A percentile compares a stretch with the other conserved stretches of the same genome.
phyloP scores from a whole-genome alignment of 1,140 invertebrate genomes.

The Brachystomella parvula region DNA sequence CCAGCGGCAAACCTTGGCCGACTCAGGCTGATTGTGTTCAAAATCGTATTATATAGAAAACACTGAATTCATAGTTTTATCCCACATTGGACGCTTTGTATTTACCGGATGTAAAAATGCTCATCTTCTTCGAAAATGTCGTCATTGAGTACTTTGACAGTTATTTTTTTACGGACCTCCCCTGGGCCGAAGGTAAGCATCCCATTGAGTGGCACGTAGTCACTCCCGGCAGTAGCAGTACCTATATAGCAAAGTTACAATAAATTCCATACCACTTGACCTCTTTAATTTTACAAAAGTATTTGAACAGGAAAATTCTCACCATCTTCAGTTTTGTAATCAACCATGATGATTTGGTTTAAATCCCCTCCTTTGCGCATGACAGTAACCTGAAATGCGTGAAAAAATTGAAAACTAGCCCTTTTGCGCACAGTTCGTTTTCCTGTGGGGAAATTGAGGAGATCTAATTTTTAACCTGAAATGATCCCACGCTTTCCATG shows the following conservation, averaged over 20 bases:
- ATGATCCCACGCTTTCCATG: constrained; percentile 85
- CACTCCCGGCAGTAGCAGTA: constrained; percentile 86
- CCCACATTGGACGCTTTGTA: constrained; percentile 81
- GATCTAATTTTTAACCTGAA: constrained; percentile 64
- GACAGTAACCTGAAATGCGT: constrained; percentile 84
- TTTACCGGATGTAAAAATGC: constrained; percentile 80
- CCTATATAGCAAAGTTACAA: too few species aligned
- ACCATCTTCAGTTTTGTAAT: constrained; percentile 89
- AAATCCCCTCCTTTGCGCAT: constrained; percentile 73
- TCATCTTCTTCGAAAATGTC: constrained; percentile 99
- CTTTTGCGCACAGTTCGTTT: too few species aligned
- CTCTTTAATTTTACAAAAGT: too few species aligned
- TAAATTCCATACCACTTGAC: too few species aligned
- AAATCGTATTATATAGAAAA: constrained; percentile 82
- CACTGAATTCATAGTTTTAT: constrained; percentile 73
- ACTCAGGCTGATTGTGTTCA: constrained; percentile 79
- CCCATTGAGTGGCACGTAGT: constrained; percentile 82
- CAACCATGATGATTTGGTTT: constrained; percentile 66
- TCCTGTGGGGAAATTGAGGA: constrained; percentile 91
- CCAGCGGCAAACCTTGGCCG: background rate
- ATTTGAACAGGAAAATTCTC: too few species aligned
- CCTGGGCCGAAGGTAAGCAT: constrained; percentile 76
- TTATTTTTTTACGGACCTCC: constrained; percentile 73
- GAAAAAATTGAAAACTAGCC: too few species aligned
- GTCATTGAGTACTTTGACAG: constrained; percentile 90